A percentile compares a stretch with the other conserved stretches of the same genome.
Evolutionary conservation across 2,113 vertebrate genomes (phyloP).

Genomic region (Alligator sinensis): DNA sequence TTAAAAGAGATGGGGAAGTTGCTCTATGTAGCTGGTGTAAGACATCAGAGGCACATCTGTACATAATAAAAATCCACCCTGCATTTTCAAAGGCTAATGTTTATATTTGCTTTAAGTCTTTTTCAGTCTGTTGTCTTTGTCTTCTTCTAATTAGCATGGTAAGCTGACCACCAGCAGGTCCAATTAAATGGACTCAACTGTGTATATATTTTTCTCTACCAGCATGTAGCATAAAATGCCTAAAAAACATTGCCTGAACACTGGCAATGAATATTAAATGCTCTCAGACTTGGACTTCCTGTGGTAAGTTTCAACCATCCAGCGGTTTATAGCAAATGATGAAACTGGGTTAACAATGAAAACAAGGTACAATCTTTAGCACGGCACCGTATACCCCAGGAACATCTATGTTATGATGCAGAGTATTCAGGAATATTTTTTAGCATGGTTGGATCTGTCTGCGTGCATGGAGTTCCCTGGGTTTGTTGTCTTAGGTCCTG

Average conservation of each 20-base stretch:
- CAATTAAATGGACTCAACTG: constrained; percentile 59
- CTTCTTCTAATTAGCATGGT: constrained; percentile 64
- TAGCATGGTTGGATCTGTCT: neutral
- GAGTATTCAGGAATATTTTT: neutral
- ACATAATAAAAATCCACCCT: constrained; percentile 13
- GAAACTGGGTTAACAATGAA: constrained; percentile 45
- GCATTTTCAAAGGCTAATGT: constrained; percentile 23
- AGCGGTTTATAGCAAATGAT: constrained; percentile 29
- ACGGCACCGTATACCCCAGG: neutral
- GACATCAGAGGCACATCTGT: constrained; percentile 30
- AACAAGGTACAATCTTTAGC: constrained; percentile 16
- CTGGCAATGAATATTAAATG: constrained; percentile 58
- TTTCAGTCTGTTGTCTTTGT: constrained; percentile 55
- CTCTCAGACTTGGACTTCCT: neutral
- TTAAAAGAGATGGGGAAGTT: constrained; percentile 3
- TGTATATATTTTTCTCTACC: constrained; percentile 16
- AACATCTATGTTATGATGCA: neutral
- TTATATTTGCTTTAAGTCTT: constrained; percentile 44
- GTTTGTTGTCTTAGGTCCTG: neutral
- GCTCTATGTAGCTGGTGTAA: constrained; percentile 44
- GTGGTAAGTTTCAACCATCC: constrained; percentile 29
- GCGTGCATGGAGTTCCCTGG: neutral
- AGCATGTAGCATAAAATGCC: constrained; percentile 6
- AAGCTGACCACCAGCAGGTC: constrained; percentile 33
- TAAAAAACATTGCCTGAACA: constrained; percentile 54